Base-by-base conservation (phyloP, 2,797 vertebrate species). In the Crocidura indochinensis region DNA sequence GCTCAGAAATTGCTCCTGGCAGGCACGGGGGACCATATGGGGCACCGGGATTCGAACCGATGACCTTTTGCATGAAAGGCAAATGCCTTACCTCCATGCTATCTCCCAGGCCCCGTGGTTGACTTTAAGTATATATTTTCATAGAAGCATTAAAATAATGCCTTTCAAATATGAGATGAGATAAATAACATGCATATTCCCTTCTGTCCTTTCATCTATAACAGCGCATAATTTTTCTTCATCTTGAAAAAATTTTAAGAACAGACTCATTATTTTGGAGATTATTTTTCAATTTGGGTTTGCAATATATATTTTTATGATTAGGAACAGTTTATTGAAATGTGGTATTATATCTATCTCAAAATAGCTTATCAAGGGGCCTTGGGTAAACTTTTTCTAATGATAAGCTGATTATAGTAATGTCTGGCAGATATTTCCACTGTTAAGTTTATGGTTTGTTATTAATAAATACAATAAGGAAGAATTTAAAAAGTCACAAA, bases 111-210 rank as follows among this genome's bases (percentile, higher is more conserved):
- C n/a, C n/a, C n/a, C n/a, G n/a, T n/a, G 82, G 14, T 2, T 82
- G 84, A 27, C 56, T 15, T 84, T 89, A 26, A 62, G 64, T 31
- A 56, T 93, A 27, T 44, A 74, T 26, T 89, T 88, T 69, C 65
- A 49, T 53, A 80, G 80, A 87, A 62, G 14, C 4, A 86, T 79
- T n/a, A 68, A 62, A 68, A n/a, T 46, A 80, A 20, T 60, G 38
- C 64, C 46, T 84, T 56, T 9, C n/a, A 47, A 77, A 6, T 31
- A 0, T 84, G 11, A 38, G 88, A 64, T 29, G 15, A 69, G 10
- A 69, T 53, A 1, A 3, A 27, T 22, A 49, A 2, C 11, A 56
- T 65, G 24, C 47, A 38, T 62, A 31, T 20, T 29, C 81, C 24
- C 60, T 79, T 83, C 68, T 53, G 74, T 85, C 6, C 47, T 78